phyloP scores from a whole-genome alignment of 92 coral and sea anemone genomes.

The Siderastrea radians region DNA sequence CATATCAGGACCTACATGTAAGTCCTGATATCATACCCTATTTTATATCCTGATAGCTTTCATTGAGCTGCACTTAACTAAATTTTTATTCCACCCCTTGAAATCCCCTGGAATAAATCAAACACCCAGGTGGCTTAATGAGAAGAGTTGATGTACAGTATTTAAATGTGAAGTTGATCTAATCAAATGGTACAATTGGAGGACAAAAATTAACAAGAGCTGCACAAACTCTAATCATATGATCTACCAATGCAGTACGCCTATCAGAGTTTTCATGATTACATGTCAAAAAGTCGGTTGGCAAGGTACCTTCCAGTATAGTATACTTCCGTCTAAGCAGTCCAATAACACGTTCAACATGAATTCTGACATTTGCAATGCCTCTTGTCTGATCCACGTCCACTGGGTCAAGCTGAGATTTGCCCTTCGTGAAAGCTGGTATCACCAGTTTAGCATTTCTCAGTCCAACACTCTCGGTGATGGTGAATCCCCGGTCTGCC shows the following conservation, averaged over 20 bases:
- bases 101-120: constrained; percentile 2
- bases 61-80: constrained; percentile 8
- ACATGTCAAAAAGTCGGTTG: constrained; percentile 41
- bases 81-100: constrained; percentile 18
- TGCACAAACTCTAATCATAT: constrained; percentile 56
- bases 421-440: too few relatives aligned
- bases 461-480: too few relatives aligned
- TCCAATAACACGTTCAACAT: background rate
- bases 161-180: constrained; percentile 22
- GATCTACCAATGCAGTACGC: constrained; percentile 38
- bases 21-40: constrained; percentile 16
- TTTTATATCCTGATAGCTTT: constrained; percentile 9
- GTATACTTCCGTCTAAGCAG: constrained; percentile 10
- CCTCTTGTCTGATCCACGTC: background rate
- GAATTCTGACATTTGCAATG: background rate
- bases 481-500: too few relatives aligned
- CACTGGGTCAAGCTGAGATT: too few relatives aligned
- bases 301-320: constrained; percentile 42
- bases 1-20: constrained; percentile 3
- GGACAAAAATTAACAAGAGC: constrained; percentile 64
- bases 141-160: constrained; percentile 31
- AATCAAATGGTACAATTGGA: constrained; percentile 64
- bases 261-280: constrained; percentile 40
- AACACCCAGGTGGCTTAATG: constrained; percentile 43
- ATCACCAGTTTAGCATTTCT: too few relatives aligned